phyloP scores from a whole-genome alignment of 2,888 invertebrate genomes.

The Agrotis exclamationis region DNA sequence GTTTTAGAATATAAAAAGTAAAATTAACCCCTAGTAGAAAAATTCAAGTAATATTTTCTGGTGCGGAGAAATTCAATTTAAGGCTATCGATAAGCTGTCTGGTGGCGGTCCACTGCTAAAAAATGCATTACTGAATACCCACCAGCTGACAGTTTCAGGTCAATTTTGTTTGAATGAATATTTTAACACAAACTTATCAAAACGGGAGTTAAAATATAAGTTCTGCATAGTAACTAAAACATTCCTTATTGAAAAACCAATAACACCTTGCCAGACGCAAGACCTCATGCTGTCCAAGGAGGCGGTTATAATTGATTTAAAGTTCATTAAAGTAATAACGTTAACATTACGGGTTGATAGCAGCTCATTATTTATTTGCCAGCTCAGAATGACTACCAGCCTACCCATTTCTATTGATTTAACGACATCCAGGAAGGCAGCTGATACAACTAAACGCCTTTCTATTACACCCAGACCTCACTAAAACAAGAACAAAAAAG shows the following conservation, averaged over 20 bases:
- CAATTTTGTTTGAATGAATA: slow-evolving; percentile 4
- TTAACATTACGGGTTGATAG: background rate
- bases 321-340: background rate
- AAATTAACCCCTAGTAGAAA: background rate
- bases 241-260: no score
- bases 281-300: no score
- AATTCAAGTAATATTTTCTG: background rate
- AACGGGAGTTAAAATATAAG: no score
- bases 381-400: background rate
- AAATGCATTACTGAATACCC: slow-evolving; percentile 20
- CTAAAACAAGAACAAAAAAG: slow-evolving; percentile 6
- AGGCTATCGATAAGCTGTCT: background rate
- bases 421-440: slow-evolving; percentile 14
- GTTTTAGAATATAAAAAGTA: background rate
- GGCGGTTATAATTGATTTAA: background rate
- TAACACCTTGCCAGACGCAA: no score
- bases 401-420: slow-evolving; percentile 8
- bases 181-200: background rate
- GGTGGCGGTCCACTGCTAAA: slow-evolving; percentile 18
- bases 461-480: background rate
- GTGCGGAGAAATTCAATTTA: slow-evolving; percentile 2
- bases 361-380: background rate
- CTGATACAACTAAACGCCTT: slow-evolving; percentile 5
- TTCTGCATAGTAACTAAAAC: no score
- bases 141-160: slow-evolving; percentile 13